Percentiles rank a stretch among this genome's conserved stretches.
Evolutionary conservation across 2,888 invertebrate species (phyloP).

Genomic region (Dascillus cervinus): DNA sequence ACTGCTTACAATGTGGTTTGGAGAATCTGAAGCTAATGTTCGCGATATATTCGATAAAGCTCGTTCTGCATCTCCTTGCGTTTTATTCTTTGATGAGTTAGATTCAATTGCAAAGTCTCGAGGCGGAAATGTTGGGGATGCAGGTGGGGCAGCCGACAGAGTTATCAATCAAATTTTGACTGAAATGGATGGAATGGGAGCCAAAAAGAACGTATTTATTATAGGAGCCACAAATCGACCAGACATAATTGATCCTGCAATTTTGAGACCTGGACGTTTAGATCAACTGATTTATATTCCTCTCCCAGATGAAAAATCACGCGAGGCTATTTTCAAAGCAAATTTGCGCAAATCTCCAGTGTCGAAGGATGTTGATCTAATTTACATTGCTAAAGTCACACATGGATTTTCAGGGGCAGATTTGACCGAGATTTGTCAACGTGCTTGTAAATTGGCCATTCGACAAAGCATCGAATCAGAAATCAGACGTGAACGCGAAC

Average conservation of each 20-base stretch:
- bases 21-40: slow-evolving; percentile 99
- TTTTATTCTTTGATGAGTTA: slow-evolving; percentile 98
- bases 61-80: slow-evolving; percentile 97
- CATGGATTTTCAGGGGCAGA: slow-evolving; percentile 99
- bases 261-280: slow-evolving; percentile 94
- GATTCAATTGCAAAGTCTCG: slow-evolving; percentile 99
- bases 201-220: slow-evolving; percentile 99
- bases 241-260: slow-evolving; percentile 97
- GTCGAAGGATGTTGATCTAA: slow-evolving; percentile 88
- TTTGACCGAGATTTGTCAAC: slow-evolving; percentile 98
- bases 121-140: slow-evolving; percentile 95
- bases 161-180: slow-evolving; percentile 99
- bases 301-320: slow-evolving; percentile 96
- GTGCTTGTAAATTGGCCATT: slow-evolving; percentile 98
- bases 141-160: slow-evolving; percentile 96
- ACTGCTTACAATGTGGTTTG: slow-evolving; percentile 99
- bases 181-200: slow-evolving; percentile 99
- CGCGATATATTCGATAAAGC: slow-evolving; percentile 99
- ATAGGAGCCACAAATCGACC: slow-evolving; percentile 93
- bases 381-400: slow-evolving; percentile 81
- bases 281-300: slow-evolving; percentile 99
- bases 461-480: slow-evolving; percentile 96
- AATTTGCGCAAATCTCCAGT: slow-evolving; percentile 95
- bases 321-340: slow-evolving; percentile 92
- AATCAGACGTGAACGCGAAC: slow-evolving; percentile 81